Evolutionary conservation across 1,140 invertebrate genomes (phyloP).

Genomic region (Agraylea sexmaculata): DNA sequence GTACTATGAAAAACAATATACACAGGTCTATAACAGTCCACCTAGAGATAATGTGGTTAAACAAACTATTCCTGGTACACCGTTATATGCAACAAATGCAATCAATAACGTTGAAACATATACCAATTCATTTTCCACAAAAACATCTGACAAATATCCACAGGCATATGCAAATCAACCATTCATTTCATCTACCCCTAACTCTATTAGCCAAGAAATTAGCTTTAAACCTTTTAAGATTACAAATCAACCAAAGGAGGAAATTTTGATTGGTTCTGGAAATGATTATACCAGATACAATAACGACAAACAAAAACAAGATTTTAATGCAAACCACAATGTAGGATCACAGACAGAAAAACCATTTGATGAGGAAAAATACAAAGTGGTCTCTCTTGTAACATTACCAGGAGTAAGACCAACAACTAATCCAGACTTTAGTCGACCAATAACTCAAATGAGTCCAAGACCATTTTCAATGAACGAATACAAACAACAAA

Average conservation of each 20-base stretch:
- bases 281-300: conserved; percentile 17
- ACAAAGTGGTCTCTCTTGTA: conserved; percentile 22
- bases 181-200: conserved; percentile 24
- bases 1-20: conserved; percentile 28
- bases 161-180: conserved; percentile 37
- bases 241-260: conserved; percentile 7
- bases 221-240: conserved; percentile 14
- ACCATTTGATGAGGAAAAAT: conserved; percentile 27
- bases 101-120: too few relatives aligned
- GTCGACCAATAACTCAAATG: conserved; percentile 22
- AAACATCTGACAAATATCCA: conserved; percentile 30
- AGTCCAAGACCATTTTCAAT: conserved; percentile 36
- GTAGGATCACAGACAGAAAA: conserved; percentile 38
- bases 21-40: conserved; percentile 37
- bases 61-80: too few relatives aligned
- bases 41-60: conserved; percentile 34
- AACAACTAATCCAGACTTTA: conserved; percentile 12
- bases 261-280: conserved; percentile 16
- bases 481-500: conserved; percentile 20
- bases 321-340: conserved; percentile 25
- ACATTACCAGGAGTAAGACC: conserved; percentile 14
- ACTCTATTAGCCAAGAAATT: conserved; percentile 15
- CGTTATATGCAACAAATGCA: too few relatives aligned
- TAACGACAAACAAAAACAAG: conserved; percentile 11
- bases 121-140: too few relatives aligned